A percentile compares a stretch with the other conserved stretches of the same genome.
These are phyloP conservation scores for Scotopteryx bipunctaria DNA, from an alignment of 2,888 invertebrate genomes.

Conservation along the genomic window DNA sequence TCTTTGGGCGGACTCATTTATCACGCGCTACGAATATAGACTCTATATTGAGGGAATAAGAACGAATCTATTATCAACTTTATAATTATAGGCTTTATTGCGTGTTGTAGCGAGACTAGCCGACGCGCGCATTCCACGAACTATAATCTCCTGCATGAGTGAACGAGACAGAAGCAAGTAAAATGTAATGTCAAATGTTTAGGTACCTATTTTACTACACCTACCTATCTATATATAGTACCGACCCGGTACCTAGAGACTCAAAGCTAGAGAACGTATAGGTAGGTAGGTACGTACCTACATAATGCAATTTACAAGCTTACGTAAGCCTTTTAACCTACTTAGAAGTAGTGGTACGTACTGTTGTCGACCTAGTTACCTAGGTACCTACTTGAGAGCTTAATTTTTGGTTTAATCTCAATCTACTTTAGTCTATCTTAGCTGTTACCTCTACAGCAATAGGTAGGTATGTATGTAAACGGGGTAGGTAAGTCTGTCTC, in stretches of 20 bases:
- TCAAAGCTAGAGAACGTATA: conserved; percentile 62
- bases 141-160: conserved; percentile 72
- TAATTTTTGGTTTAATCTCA: too few relatives aligned
- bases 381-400: too few relatives aligned
- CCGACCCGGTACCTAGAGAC: too few relatives aligned
- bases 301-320: conserved; percentile 72
- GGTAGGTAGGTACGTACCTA: conserved; percentile 64
- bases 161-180: conserved; percentile 71
- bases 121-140: conserved; percentile 82
- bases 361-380: too few relatives aligned
- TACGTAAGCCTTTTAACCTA: conserved; percentile 77
- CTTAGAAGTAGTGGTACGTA: conserved; percentile 53
- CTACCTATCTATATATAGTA: background rate
- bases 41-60: conserved; percentile 45
- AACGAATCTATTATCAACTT: conserved; percentile 31
- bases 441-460: too few relatives aligned
- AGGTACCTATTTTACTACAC: conserved; percentile 79
- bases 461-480: too few relatives aligned
- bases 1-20: conserved; percentile 37
- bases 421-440: too few relatives aligned
- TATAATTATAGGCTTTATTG: conserved; percentile 54
- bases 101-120: conserved; percentile 70
- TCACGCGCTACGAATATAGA: conserved; percentile 44
- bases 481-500: too few relatives aligned
- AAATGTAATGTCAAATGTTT: conserved; percentile 82